Conservation (phyloP, 1,140 invertebrate species). For the Apocrypta bakeri region DNA sequence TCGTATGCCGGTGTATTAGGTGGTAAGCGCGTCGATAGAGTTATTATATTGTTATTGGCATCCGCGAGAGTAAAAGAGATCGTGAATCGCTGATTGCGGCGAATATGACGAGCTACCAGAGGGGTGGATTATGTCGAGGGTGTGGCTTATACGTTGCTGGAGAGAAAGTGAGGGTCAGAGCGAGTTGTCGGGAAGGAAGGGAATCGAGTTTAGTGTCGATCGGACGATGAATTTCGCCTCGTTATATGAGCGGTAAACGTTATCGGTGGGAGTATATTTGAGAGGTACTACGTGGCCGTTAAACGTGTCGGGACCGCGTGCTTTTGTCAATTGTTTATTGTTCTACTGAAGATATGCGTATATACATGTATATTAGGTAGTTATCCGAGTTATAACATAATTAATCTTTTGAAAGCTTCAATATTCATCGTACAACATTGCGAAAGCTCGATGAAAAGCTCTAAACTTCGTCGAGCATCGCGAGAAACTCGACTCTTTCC, state of each 20-base stretch:
- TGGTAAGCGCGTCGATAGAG: background rate
- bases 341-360: no score
- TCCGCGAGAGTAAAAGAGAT: background rate
- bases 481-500: background rate
- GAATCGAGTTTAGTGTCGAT: background rate
- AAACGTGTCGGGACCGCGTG: background rate
- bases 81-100: conserved; percentile 10
- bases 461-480: no score
- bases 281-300: background rate
- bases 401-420: no score
- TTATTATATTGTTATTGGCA: background rate
- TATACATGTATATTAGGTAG: no score
- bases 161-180: no score
- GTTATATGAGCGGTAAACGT: background rate
- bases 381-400: no score
- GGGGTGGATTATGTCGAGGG: background rate
- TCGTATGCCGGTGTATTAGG: background rate
- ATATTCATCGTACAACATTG: no score
- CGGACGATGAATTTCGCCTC: background rate
- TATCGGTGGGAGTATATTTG: background rate
- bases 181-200: background rate
- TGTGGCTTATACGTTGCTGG: no score
- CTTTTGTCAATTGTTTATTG: background rate
- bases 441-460: no score
- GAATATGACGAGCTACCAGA: background rate